Percentiles rank a stretch among this genome's conserved stretches.
Conservation (phyloP, 2,888 invertebrate genomes). For the Zaprionus obscuricornis region DNA sequence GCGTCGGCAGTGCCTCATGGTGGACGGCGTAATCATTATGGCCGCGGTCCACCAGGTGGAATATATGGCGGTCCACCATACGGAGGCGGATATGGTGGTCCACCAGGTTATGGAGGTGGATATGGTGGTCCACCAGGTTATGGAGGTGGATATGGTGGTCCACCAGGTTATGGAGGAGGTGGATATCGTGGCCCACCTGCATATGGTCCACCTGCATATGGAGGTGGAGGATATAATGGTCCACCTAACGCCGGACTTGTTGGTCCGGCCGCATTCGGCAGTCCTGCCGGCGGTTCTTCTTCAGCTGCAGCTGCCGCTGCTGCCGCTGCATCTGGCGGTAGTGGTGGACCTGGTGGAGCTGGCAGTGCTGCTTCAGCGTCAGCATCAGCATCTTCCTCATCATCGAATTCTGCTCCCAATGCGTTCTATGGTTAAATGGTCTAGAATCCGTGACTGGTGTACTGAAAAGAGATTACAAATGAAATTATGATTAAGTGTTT, state of each 20-base stretch:
- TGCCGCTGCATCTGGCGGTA: background rate
- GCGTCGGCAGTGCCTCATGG: conserved; percentile 66
- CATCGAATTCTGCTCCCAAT: no score
- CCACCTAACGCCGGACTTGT: background rate
- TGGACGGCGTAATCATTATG: conserved; percentile 18
- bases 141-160: conserved; percentile 11
- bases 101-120: conserved; percentile 19
- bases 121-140: no score
- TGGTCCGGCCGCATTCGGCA: conserved; percentile 9
- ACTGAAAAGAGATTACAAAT: no score
- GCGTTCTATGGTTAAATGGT: no score
- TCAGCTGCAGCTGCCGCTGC: background rate
- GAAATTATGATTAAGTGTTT: no score
- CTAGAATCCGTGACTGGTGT: no score
- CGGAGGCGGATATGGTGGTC: conserved; percentile 16
- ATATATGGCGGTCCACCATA: conserved; percentile 8
- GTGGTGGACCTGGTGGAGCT: no score
- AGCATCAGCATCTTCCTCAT: no score
- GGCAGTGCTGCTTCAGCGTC: no score
- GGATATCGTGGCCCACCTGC: background rate
- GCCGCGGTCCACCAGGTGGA: conserved; percentile 5
- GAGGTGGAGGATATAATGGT: conserved; percentile 1
- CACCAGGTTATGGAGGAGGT: conserved; percentile 5
- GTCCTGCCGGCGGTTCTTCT: conserved; percentile 1
- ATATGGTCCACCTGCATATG: conserved; percentile 8